A percentile compares a stretch with the other conserved stretches of the same genome.
phyloP scores from a whole-genome alignment of 2,113 vertebrate species.

The Ptilonorhynchus violaceus region DNA sequence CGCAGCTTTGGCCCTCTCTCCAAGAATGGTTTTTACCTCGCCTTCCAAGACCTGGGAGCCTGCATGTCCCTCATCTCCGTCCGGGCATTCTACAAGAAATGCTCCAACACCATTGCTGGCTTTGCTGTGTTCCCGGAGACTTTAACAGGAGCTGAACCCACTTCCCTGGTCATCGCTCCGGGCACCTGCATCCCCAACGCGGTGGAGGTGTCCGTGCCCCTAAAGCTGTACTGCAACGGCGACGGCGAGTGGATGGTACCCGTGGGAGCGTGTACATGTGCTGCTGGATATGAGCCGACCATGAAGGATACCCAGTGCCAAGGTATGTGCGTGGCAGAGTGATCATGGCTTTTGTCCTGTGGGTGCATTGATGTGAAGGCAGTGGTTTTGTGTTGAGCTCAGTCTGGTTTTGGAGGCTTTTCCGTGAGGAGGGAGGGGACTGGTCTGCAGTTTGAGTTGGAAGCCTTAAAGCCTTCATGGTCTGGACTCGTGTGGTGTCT shows the following conservation, averaged over 20 bases:
- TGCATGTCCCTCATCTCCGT: slow-evolving; percentile 98
- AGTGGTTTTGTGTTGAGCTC: neutral
- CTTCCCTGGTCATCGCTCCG: slow-evolving; percentile 93
- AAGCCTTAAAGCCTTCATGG: neutral
- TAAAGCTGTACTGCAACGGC: slow-evolving; percentile 96
- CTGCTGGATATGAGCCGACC: slow-evolving; percentile 86
- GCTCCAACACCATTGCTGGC: slow-evolving; percentile 91
- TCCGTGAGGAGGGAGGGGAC: neutral
- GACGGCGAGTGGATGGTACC: slow-evolving; percentile 99
- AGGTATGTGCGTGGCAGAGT: slow-evolving; percentile 64
- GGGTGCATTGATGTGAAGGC: accelerated
- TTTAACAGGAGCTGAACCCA: slow-evolving; percentile 92
- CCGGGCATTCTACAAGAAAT: slow-evolving; percentile 97
- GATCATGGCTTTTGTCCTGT: accelerated
- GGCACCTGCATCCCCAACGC: slow-evolving; percentile 93
- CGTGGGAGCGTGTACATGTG: slow-evolving; percentile 92
- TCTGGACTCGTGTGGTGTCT: accelerated
- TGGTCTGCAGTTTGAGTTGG: neutral
- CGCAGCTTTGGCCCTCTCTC: slow-evolving; percentile 97
- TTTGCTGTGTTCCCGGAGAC: slow-evolving; percentile 97
- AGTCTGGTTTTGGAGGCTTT: neutral
- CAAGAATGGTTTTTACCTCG: slow-evolving; percentile 95
- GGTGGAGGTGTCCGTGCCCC: slow-evolving; percentile 91
- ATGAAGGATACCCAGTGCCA: slow-evolving; percentile 93
- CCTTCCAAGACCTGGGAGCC: slow-evolving; percentile 96